These are phyloP conservation scores for Bucorvus abyssinicus DNA, from an alignment of 2,797 vertebrate species.

Conservation along the genomic window DNA sequence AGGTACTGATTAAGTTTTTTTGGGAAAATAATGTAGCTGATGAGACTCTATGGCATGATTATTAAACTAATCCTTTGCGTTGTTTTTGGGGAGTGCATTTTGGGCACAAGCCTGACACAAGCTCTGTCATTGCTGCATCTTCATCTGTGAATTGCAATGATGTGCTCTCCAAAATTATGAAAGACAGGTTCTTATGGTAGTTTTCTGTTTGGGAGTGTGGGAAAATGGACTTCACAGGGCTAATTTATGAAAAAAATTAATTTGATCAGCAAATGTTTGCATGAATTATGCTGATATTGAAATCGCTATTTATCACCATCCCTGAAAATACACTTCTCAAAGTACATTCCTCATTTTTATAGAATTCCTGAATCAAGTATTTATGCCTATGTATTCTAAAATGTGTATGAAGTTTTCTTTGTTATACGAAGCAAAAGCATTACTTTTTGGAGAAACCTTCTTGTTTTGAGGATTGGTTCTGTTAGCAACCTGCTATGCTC, in stretches of 20 bases:
- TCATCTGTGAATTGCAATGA: neutral
- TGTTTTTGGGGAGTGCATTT: neutral
- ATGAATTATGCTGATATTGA: neutral
- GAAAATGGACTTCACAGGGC: neutral
- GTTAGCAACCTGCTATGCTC: neutral
- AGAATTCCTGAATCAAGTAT: neutral
- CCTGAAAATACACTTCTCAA: neutral
- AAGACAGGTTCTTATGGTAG: neutral
- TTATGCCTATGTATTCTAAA: neutral
- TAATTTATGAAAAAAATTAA: neutral
- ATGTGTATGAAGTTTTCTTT: neutral
- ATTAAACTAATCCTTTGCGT: neutral
- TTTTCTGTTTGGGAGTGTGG: neutral
- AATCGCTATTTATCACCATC: neutral
- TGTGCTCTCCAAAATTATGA: neutral
- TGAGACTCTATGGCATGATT: neutral
- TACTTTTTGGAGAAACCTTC: neutral
- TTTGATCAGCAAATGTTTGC: neutral
- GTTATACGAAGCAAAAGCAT: neutral
- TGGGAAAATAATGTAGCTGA: neutral
- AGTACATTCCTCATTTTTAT: neutral
- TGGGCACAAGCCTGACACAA: neutral
- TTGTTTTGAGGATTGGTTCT: neutral
- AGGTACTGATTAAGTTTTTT: fast-evolving
- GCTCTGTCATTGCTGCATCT: neutral